Percentiles rank a stretch among this genome's conserved stretches.
phyloP scores from a whole-genome alignment of 2,797 vertebrate species.

The Enteromius paludinosus region DNA sequence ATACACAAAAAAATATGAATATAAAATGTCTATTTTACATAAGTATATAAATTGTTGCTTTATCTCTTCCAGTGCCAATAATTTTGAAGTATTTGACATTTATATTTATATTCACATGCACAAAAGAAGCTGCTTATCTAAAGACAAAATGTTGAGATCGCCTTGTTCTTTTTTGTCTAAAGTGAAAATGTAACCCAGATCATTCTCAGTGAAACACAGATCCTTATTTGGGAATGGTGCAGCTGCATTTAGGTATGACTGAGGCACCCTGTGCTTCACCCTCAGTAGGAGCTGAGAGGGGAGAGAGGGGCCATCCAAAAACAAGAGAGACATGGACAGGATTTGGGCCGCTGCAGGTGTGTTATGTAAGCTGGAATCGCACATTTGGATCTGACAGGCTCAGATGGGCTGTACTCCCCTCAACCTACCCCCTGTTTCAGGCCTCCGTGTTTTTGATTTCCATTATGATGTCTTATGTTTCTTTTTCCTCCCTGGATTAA shows the following conservation, averaged over 20 bases:
- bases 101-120: not conserved
- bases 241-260: conserved; percentile 39
- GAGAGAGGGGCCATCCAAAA: conserved; percentile 49
- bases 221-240: conserved; percentile 38
- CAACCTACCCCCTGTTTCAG: conserved; percentile 52
- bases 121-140: not conserved
- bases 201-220: not conserved
- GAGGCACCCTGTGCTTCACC: conserved; percentile 24
- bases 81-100: not conserved
- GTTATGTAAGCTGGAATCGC: conserved; percentile 58
- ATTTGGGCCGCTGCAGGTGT: conserved; percentile 58
- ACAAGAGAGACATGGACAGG: conserved; percentile 31
- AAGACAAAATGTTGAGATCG: not conserved
- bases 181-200: not conserved
- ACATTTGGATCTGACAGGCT: conserved; percentile 44
- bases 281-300: conserved; percentile 35
- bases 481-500: conserved; percentile 57
- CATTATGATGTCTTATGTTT: conserved; percentile 32
- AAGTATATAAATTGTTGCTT: not conserved
- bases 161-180: not conserved
- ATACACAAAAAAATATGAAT: not conserved
- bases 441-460: conserved; percentile 49
- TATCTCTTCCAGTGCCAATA: not conserved
- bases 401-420: conserved; percentile 22
- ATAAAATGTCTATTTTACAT: not conserved